These are phyloP conservation scores for Dasyprocta punctata DNA, from an alignment of 2,113 vertebrate species.

Conservation along the genomic window DNA sequence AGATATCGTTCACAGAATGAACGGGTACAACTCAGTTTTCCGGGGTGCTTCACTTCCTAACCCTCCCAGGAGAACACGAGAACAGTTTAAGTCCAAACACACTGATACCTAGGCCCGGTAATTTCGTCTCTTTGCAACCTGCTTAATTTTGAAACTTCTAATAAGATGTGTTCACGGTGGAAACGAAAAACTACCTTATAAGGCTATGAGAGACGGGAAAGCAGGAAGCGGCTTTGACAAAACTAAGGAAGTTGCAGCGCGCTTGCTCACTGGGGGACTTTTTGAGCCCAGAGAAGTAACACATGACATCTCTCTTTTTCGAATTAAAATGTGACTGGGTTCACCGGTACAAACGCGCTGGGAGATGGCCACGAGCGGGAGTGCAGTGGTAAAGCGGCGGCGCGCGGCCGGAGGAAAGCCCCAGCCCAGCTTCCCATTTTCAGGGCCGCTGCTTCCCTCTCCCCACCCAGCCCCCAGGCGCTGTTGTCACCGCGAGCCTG, in stretches of 20 bases:
- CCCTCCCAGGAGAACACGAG: not conserved
- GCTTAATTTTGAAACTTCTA: slow-evolving; percentile 76
- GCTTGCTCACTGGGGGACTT: slow-evolving; percentile 89
- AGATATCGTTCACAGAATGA: slow-evolving; percentile 30
- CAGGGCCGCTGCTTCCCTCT: not conserved
- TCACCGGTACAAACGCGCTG: slow-evolving; percentile 14
- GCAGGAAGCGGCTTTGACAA: slow-evolving; percentile 95
- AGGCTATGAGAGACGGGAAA: slow-evolving; percentile 92
- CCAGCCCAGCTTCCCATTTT: slow-evolving; percentile 28
- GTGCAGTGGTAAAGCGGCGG: not conserved
- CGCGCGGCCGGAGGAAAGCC: slow-evolving; percentile 19
- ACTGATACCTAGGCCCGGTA: not conserved
- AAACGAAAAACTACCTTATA: slow-evolving; percentile 94
- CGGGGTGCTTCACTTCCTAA: not conserved
- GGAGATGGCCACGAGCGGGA: not conserved
- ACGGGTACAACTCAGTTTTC: not conserved
- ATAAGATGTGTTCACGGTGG: slow-evolving; percentile 84
- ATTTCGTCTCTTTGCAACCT: slow-evolving; percentile 14
- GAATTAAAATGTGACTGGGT: slow-evolving; percentile 55
- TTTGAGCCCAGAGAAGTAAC: slow-evolving; percentile 78
- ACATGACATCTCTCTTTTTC: slow-evolving; percentile 67
- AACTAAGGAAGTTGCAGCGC: slow-evolving; percentile 92
- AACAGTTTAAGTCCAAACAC: not conserved
- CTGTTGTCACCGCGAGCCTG: slow-evolving; percentile 55
- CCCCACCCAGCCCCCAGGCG: slow-evolving; percentile 58